Conservation (phyloP, 37 sponge, comb jelly and placozoan species). For the Chondrosia reniformis region DNA sequence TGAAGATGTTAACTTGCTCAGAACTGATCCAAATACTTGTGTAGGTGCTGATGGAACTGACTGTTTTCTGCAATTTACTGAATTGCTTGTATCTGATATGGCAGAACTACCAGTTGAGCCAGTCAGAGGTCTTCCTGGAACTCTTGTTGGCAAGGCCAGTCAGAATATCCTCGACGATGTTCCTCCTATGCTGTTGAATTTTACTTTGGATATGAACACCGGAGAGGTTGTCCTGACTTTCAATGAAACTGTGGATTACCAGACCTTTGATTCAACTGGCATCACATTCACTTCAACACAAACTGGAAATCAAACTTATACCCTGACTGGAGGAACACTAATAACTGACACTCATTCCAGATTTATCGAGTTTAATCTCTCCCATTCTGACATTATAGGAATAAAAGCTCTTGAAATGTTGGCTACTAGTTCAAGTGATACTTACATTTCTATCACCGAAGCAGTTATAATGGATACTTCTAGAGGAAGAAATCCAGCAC, state of each 20-base stretch:
- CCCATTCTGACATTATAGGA: slow-evolving; percentile 42
- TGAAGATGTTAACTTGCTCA: slow-evolving; percentile 72
- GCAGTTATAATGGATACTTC: slow-evolving; percentile 67
- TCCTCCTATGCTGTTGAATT: slow-evolving; percentile 66
- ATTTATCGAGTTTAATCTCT: slow-evolving; percentile 63
- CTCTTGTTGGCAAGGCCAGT: not conserved
- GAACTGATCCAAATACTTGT: slow-evolving; percentile 60
- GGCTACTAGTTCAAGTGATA: slow-evolving; percentile 52
- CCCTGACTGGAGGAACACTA: slow-evolving; percentile 46
- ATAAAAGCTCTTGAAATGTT: slow-evolving; percentile 70
- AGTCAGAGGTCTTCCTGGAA: not conserved
- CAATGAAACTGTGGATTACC: slow-evolving; percentile 70
- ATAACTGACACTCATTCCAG: slow-evolving; percentile 59
- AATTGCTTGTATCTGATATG: slow-evolving; percentile 59
- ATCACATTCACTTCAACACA: slow-evolving; percentile 59
- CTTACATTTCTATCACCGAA: slow-evolving; percentile 69
- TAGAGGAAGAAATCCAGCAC: slow-evolving; percentile 27
- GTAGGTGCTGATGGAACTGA: not conserved
- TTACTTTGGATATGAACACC: slow-evolving; percentile 68
- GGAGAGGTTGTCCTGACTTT: slow-evolving; percentile 71
- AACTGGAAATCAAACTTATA: slow-evolving; percentile 33
- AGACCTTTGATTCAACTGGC: slow-evolving; percentile 65
- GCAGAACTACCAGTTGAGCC: slow-evolving; percentile 51
- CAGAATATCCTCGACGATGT: slow-evolving; percentile 39
- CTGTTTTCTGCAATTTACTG: slow-evolving; percentile 63